phyloP scores from a whole-genome alignment of 2,888 invertebrate species.

The Tryphoninae sp. region DNA sequence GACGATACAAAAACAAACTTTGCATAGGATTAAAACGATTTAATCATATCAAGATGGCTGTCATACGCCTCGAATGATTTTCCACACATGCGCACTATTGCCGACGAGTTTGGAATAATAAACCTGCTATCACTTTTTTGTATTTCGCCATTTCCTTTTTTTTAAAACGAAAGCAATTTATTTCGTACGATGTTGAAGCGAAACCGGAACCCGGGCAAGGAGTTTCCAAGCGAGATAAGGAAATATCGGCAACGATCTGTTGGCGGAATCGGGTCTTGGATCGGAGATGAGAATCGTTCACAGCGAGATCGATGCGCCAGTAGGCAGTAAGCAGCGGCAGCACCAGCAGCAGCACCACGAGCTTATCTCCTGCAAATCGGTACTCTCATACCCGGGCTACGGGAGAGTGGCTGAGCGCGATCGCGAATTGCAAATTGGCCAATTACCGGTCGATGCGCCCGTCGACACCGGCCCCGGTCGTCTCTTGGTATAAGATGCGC shows the following conservation, averaged over 20 bases:
- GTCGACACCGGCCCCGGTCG: slow-evolving; percentile 61
- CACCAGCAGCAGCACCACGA: no score
- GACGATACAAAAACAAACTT: no score
- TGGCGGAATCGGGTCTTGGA: slow-evolving; percentile 49
- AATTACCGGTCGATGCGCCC: slow-evolving; percentile 69
- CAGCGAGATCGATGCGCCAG: slow-evolving; percentile 52
- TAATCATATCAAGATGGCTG: no score
- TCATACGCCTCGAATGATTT: neutral
- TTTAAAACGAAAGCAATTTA: slow-evolving; percentile 14
- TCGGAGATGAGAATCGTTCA: slow-evolving; percentile 58
- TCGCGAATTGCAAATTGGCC: slow-evolving; percentile 71
- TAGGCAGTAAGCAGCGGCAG: slow-evolving; percentile 46
- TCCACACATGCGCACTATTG: neutral
- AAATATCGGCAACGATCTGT: slow-evolving; percentile 56
- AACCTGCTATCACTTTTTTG: neutral
- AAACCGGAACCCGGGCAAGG: slow-evolving; percentile 35
- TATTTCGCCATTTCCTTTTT: neutral
- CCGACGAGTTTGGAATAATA: neutral
- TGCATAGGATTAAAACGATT: no score
- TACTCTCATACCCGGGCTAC: slow-evolving; percentile 47
- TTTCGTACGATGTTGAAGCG: slow-evolving; percentile 21
- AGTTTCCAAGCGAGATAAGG: slow-evolving; percentile 43
- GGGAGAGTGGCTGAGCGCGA: slow-evolving; percentile 56
- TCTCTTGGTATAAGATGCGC: slow-evolving; percentile 17
- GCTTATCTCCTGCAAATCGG: slow-evolving; percentile 62